phyloP scores from a whole-genome alignment of 2,888 invertebrate species.

The Tupiocoris notatus region DNA sequence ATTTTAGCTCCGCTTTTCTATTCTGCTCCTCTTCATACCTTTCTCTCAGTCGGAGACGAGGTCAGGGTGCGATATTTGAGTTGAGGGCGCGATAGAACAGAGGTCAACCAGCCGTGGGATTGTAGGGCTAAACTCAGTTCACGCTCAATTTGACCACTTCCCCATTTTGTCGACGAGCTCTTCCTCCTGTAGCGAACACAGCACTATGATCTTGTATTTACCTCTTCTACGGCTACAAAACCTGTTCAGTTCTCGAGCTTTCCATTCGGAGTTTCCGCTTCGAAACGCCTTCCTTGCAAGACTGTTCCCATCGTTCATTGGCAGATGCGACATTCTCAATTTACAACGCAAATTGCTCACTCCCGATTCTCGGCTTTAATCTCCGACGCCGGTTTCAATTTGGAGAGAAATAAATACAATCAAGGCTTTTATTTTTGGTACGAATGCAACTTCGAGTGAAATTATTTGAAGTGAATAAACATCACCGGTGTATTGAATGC shows the following conservation, averaged over 20 bases:
- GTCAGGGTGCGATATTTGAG: not conserved
- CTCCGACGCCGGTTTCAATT: too few species aligned
- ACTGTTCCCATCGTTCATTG: not conserved
- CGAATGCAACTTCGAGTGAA: too few species aligned
- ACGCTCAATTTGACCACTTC: constrained; percentile 40
- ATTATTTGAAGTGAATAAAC: too few species aligned
- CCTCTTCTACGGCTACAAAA: too few species aligned
- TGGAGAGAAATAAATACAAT: too few species aligned
- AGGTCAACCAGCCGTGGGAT: constrained; percentile 38
- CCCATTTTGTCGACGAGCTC: constrained; percentile 33
- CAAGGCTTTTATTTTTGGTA: too few species aligned
- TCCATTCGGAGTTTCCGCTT: not conserved
- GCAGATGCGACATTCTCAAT: constrained; percentile 26
- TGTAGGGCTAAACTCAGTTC: constrained; percentile 27
- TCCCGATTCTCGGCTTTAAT: too few species aligned
- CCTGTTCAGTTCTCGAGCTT: not conserved
- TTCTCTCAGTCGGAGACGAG: not conserved
- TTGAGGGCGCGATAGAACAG: constrained; percentile 21
- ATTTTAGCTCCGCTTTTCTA: not conserved
- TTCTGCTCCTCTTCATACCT: not conserved
- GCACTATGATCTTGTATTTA: too few species aligned
- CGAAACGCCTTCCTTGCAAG: not conserved
- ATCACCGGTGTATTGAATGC: too few species aligned
- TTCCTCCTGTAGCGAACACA: not conserved
- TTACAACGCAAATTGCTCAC: constrained; percentile 22